phyloP scores from a whole-genome alignment of 2,113 vertebrate species.

The Corythaeola cristata region DNA sequence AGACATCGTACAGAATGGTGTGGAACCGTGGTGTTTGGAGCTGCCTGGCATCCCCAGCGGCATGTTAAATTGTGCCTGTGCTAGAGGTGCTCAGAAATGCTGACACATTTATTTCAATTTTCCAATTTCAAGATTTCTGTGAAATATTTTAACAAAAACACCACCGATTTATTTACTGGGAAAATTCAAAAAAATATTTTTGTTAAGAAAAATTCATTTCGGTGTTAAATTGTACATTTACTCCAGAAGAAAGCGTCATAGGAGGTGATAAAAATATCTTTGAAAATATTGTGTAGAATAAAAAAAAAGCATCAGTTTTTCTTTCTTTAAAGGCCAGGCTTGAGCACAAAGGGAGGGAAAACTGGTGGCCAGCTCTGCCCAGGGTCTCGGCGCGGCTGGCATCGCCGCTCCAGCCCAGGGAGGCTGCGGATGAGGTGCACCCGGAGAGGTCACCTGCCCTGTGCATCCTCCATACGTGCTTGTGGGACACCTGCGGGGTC shows the following conservation, averaged over 20 bases:
- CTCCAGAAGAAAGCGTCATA: background rate
- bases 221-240: rapidly evolving
- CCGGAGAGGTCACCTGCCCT: background rate
- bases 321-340: background rate
- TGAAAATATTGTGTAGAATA: background rate
- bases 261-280: background rate
- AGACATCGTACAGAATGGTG: background rate
- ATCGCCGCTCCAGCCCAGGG: rapidly evolving
- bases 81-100: background rate
- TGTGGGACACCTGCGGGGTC: rapidly evolving
- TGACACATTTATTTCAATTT: rapidly evolving
- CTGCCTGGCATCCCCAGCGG: background rate
- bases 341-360: background rate
- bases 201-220: background rate
- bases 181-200: background rate
- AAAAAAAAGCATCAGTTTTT: background rate
- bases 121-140: background rate
- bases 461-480: rapidly evolving
- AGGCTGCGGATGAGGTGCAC: background rate
- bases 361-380: background rate
- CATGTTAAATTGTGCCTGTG: background rate
- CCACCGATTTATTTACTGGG: background rate
- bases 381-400: background rate
- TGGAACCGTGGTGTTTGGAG: background rate
- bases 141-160: background rate